Percentiles rank a stretch among this genome's conserved stretches.
phyloP scores from a whole-genome alignment of 2,888 invertebrate species.

The Anticlea derivata region DNA sequence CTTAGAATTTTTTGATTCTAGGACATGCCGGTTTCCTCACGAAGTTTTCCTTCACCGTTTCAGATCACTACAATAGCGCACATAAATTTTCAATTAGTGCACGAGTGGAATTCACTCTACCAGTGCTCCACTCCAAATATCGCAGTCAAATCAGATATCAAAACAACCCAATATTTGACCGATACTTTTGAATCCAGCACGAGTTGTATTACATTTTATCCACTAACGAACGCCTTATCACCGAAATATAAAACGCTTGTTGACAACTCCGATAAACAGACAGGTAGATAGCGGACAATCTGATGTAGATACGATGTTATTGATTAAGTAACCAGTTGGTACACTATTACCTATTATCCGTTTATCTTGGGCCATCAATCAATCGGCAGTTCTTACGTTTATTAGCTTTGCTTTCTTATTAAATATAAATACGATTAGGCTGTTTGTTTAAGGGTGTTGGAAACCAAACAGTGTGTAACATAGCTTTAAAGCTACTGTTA shows the following conservation, averaged over 20 bases:
- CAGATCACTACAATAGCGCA: no score
- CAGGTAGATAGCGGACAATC: constrained; percentile 49
- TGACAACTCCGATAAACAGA: constrained; percentile 59
- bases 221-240: constrained; percentile 56
- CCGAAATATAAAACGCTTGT: constrained; percentile 63
- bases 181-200: constrained; percentile 28
- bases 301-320: constrained; percentile 45
- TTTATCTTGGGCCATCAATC: constrained; percentile 34
- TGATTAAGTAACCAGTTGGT: constrained; percentile 43
- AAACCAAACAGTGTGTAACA: not conserved
- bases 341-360: constrained; percentile 32
- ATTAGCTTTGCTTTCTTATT: not conserved
- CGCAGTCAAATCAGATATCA: no score
- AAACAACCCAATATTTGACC: constrained; percentile 35
- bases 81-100: no score
- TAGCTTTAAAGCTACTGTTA: not conserved
- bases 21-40: no score
- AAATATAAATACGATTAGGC: not conserved
- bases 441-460: no score
- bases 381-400: constrained; percentile 25
- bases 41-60: no score
- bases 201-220: constrained; percentile 22
- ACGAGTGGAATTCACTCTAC: no score
- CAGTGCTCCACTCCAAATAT: no score
- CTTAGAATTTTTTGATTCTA: no score